Percentiles rank a stretch among this genome's conserved stretches.
These are phyloP conservation scores for Diorhabda carinulata DNA, from an alignment of 1,140 invertebrate species.

Conservation along the genomic window DNA sequence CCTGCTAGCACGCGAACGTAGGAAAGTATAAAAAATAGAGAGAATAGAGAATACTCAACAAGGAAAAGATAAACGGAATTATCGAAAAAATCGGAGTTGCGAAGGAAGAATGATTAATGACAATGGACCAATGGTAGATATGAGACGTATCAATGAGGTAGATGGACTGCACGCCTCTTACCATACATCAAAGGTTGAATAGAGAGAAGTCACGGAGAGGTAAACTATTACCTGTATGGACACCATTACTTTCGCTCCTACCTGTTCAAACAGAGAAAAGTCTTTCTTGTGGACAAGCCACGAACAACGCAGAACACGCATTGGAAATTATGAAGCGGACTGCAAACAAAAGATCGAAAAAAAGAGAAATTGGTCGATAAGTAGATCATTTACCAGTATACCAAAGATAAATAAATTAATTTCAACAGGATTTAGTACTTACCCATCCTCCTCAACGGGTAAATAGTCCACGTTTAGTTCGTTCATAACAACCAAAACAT, in stretches of 20 bases:
- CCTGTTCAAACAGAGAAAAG: background rate
- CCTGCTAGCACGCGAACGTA: background rate
- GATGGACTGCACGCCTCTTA: too few relatives aligned
- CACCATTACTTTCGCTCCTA: background rate
- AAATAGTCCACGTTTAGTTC: slow-evolving; percentile 64
- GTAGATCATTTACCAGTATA: background rate
- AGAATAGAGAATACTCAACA: background rate
- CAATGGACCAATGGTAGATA: background rate
- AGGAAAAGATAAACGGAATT: background rate
- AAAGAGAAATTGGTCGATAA: background rate
- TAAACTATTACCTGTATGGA: too few relatives aligned
- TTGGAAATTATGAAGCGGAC: background rate
- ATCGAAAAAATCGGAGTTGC: background rate
- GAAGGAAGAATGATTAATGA: background rate
- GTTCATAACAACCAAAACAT: slow-evolving; percentile 67
- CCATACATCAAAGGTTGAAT: too few relatives aligned
- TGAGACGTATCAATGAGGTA: background rate
- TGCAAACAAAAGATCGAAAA: background rate
- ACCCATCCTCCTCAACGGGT: slow-evolving; percentile 64
- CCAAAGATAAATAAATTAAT: background rate
- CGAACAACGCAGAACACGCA: background rate
- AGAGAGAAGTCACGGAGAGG: too few relatives aligned
- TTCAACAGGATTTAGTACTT: slow-evolving; percentile 31
- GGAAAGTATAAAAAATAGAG: background rate
- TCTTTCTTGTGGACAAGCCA: background rate